Evolutionary conservation across 2,888 invertebrate genomes (phyloP).

Genomic region (Campoplex capitator): DNA sequence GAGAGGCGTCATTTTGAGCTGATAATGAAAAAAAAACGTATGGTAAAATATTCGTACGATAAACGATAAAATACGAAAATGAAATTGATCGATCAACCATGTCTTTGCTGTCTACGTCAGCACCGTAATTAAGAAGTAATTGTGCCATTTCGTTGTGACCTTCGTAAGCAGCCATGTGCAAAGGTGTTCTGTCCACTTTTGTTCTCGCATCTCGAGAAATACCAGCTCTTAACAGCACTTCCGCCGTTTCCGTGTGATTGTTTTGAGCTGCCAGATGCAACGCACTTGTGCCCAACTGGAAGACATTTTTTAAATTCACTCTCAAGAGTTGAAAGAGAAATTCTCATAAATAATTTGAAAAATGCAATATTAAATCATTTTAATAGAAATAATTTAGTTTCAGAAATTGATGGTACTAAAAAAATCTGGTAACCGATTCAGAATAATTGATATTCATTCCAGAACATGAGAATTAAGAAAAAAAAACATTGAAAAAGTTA

Average conservation of each 20-base stretch:
- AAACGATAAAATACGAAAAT: conserved; percentile 34
- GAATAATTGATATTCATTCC: not conserved
- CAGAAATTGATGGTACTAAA: not conserved
- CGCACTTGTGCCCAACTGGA: conserved; percentile 94
- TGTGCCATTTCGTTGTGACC: conserved; percentile 92
- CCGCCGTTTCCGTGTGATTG: conserved; percentile 92
- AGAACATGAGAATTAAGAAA: not conserved
- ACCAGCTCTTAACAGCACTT: conserved; percentile 93
- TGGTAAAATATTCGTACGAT: conserved; percentile 17
- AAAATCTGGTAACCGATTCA: not conserved
- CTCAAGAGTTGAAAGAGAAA: not conserved
- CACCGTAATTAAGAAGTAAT: conserved; percentile 89
- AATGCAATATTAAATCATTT: not conserved
- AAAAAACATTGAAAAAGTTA: not conserved
- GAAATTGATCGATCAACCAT: conserved; percentile 86
- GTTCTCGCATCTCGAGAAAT: conserved; percentile 95
- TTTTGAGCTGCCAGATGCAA: conserved; percentile 94
- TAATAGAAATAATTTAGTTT: not conserved
- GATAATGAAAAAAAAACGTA: conserved; percentile 39
- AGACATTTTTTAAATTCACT: not conserved
- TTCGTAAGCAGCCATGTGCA: conserved; percentile 95
- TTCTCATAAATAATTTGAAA: not conserved
- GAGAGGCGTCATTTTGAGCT: conserved; percentile 95
- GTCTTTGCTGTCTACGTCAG: conserved; percentile 91
- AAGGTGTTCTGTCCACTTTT: conserved; percentile 96